A percentile compares a stretch with the other conserved stretches of the same genome.
Conservation (phyloP, 2,888 invertebrate species). For the Unio delphinus region DNA sequence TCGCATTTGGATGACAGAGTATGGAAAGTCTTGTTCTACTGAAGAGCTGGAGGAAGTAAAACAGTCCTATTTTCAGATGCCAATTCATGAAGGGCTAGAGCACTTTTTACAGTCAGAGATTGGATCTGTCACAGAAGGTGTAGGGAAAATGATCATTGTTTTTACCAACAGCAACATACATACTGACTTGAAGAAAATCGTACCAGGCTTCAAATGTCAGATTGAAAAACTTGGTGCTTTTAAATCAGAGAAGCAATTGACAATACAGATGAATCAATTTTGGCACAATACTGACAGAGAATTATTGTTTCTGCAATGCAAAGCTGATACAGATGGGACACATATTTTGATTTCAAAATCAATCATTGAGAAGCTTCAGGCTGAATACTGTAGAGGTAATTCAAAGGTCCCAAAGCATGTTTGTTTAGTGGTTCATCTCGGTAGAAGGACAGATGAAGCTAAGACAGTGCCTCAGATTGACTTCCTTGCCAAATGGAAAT, state of each 20-base stretch:
- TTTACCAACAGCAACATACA: conserved; percentile 11
- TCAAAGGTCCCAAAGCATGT: not conserved
- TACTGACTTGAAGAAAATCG: not conserved
- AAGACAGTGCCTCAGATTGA: not conserved
- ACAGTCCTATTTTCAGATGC: conserved; percentile 5
- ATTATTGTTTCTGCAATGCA: conserved; percentile 13
- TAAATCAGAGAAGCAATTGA: conserved; percentile 16
- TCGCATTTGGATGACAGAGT: not conserved
- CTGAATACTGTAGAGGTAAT: not conserved
- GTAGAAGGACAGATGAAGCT: conserved; percentile 1
- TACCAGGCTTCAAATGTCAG: not conserved
- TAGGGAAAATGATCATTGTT: conserved; percentile 5
- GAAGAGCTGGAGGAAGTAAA: not conserved
- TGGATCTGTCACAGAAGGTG: not conserved
- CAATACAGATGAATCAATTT: conserved; percentile 3
- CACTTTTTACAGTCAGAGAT: not conserved
- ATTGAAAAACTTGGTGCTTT: conserved; percentile 8
- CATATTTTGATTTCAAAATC: conserved; percentile 13
- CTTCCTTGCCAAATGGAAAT: not conserved
- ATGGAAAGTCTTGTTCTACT: too few species aligned
- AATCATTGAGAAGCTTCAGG: conserved; percentile 4
- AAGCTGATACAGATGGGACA: not conserved
- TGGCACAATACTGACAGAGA: conserved; percentile 2
- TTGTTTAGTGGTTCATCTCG: conserved; percentile 7
- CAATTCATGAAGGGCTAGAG: conserved; percentile 8